Conservation (phyloP, 1,140 invertebrate genomes). For the Atta texana region DNA sequence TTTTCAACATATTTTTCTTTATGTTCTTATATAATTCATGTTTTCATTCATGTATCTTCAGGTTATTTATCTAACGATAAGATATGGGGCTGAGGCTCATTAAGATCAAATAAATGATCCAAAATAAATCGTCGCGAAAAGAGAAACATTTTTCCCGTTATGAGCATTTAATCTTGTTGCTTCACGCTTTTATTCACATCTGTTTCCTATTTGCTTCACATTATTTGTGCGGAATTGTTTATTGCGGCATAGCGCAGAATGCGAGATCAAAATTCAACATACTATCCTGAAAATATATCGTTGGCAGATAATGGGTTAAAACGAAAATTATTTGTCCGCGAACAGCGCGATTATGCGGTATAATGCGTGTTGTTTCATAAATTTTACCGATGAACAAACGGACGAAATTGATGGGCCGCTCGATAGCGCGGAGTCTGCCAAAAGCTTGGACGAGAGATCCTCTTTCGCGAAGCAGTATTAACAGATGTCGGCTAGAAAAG, state of each 20-base stretch:
- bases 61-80: neutral
- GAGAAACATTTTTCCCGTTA: neutral
- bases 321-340: conserved; percentile 27
- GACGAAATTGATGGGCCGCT: conserved; percentile 33
- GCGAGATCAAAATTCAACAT: conserved; percentile 20
- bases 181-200: neutral
- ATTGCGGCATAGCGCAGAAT: neutral
- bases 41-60: neutral
- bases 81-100: neutral
- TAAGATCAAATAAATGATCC: neutral
- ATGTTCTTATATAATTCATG: neutral
- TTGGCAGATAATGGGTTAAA: conserved; percentile 1
- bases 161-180: neutral
- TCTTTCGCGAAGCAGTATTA: conserved; percentile 26
- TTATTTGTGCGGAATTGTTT: conserved; percentile 26
- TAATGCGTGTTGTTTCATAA: conserved; percentile 48
- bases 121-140: neutral
- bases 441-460: conserved; percentile 22
- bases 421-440: conserved; percentile 38
- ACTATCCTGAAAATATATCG: conserved; percentile 14
- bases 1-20: neutral
- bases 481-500: neutral
- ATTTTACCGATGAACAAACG: conserved; percentile 24
- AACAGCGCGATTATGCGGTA: conserved; percentile 48
- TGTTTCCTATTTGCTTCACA: neutral